A percentile compares a stretch with the other conserved stretches of the same genome.
These are phyloP conservation scores for Chouioia cunea DNA, from an alignment of 2,888 invertebrate genomes.

Conservation along the genomic window DNA sequence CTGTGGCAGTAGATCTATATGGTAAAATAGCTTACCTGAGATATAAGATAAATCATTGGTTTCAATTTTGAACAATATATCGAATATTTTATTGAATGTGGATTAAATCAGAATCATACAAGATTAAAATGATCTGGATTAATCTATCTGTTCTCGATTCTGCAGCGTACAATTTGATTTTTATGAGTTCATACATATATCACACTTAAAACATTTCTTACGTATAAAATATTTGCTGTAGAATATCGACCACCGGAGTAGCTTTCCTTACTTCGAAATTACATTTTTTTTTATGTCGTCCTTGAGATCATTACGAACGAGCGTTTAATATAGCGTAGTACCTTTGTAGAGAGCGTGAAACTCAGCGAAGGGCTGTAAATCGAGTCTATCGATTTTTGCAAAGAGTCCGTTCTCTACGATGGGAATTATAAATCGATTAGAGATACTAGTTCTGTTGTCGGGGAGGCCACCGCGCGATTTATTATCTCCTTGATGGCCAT, in stretches of 20 bases:
- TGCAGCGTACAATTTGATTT: too few relatives aligned
- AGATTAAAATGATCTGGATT: too few relatives aligned
- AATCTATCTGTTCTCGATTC: too few relatives aligned
- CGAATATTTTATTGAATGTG: too few relatives aligned
- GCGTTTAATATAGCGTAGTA: slow-evolving; percentile 28
- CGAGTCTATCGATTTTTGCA: slow-evolving; percentile 18
- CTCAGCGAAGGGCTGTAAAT: slow-evolving; percentile 4
- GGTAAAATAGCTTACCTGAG: neutral
- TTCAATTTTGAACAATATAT: too few relatives aligned
- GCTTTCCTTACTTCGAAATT: too few relatives aligned
- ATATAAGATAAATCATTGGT: neutral
- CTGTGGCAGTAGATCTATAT: too few relatives aligned
- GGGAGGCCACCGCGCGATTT: slow-evolving; percentile 26
- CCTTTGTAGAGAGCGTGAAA: neutral
- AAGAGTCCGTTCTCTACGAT: neutral
- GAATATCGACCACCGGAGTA: too few relatives aligned
- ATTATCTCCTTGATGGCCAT: slow-evolving; percentile 37
- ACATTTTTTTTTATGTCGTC: neutral
- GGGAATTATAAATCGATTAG: slow-evolving; percentile 42
- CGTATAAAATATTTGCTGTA: too few relatives aligned
- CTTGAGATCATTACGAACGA: slow-evolving; percentile 29
- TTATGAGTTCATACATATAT: too few relatives aligned
- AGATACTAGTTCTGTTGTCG: slow-evolving; percentile 10
- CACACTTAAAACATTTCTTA: too few relatives aligned
- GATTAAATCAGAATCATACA: too few relatives aligned